Evolutionary conservation across 2,888 invertebrate species (phyloP), one percentile per base, ranked within the genome.

Genomic region (Tortricodes alternella): DNA sequence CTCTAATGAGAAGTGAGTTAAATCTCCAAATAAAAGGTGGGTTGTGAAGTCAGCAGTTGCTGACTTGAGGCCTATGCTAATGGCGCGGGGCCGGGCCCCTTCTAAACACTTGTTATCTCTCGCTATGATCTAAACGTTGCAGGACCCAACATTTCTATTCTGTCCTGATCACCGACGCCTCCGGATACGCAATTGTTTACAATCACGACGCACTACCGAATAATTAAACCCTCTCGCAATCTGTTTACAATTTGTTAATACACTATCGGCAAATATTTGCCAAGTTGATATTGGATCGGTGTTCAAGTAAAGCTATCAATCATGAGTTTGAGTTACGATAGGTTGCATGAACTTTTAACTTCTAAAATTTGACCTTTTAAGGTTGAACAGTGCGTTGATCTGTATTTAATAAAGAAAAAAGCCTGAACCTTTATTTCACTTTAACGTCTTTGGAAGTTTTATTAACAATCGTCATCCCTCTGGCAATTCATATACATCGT

Each of bases 11-110:
- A 85, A 88, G 79, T 82, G 83, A 86, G 86, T 89, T 84, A 88
- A 89, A 85, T 84, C 83, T 78, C 76, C 80, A 83, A 85, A 86
- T 87, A 87, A 85, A 85, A 87, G 85, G 86, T 87, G 74, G 74
- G 78, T 70, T 76, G 81, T 68, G 66, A 71, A 80, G 80, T 85
- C 83, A 80, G 80, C 87, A 74, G 70, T 64, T 78, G 82, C 81
- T 80, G 82, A 81, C 74, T 75, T 39, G 68, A 65, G 62, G 74
- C 76, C 43, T 80, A 81, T 83, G 83, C 72, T 81, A 85, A 85
- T 84, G 81, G 62, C 65, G 59, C 29, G 29, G 29, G 29, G 51
- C 46, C 19, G 56, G 37, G 27, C 56, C 49, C 49, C 64, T 44
- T 46, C 62, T 67, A 73, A 81, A 80, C 76, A 78, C 68, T 73